Percentiles rank a stretch among this genome's conserved stretches.
These are phyloP conservation scores for Perognathus longimembris DNA, from an alignment of 2,113 vertebrate genomes.

Conservation along the genomic window DNA sequence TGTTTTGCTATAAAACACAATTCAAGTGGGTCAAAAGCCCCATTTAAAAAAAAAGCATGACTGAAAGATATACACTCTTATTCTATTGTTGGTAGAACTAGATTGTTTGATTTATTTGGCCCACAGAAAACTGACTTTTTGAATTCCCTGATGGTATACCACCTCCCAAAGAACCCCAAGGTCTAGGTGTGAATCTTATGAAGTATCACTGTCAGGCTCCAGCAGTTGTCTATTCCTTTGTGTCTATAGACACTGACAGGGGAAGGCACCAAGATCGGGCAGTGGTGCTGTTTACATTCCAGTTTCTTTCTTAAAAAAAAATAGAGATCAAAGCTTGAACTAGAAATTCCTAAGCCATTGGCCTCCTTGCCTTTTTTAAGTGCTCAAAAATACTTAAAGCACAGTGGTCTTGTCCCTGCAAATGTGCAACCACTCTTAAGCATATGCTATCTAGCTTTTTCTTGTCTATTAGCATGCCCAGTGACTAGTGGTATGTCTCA, in stretches of 20 bases:
- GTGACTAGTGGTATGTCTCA: neutral
- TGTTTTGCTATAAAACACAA: slow-evolving; percentile 24
- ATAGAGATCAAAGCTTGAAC: neutral
- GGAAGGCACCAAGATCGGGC: neutral
- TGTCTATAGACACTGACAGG: neutral
- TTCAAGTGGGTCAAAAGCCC: neutral
- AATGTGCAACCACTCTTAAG: neutral
- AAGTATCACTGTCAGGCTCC: neutral
- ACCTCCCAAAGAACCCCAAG: neutral
- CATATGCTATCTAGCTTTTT: neutral
- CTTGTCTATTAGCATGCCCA: neutral
- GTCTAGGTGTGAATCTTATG: neutral
- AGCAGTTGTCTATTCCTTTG: neutral
- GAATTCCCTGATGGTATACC: neutral
- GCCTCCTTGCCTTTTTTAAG: neutral
- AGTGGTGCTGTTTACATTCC: neutral
- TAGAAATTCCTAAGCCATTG: neutral
- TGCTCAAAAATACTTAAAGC: neutral
- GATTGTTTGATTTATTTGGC: neutral
- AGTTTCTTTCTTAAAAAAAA: slow-evolving; percentile 1
- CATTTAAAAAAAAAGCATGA: neutral
- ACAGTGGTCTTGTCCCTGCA: neutral
- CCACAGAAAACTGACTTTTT: neutral
- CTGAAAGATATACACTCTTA: neutral
- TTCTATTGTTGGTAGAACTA: neutral